A percentile compares a stretch with the other conserved stretches of the same genome.
phyloP scores from a whole-genome alignment of 2,797 vertebrate genomes.

The Danio kyathit region DNA sequence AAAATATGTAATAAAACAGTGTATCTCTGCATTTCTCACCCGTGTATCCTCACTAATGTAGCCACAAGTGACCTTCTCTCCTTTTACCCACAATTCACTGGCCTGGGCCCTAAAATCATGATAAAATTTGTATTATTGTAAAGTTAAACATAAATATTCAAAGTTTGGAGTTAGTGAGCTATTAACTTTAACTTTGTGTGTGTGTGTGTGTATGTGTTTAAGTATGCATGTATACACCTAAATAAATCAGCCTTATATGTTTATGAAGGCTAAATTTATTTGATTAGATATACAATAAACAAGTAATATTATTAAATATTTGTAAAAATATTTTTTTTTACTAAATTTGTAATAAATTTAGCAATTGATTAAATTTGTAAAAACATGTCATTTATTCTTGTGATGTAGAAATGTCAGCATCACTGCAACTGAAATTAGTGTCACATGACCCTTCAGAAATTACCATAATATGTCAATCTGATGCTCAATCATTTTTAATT shows the following conservation, averaged over 20 bases:
- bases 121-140: background rate
- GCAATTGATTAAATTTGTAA: background rate
- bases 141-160: background rate
- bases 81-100: slow-evolving; percentile 97
- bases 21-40: slow-evolving; percentile 75
- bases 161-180: background rate
- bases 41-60: slow-evolving; percentile 96
- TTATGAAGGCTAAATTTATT: too few relatives aligned
- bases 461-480: background rate
- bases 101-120: slow-evolving; percentile 87
- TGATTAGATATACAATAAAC: background rate
- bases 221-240: too few relatives aligned
- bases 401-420: background rate
- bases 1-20: background rate
- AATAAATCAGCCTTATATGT: too few relatives aligned
- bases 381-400: background rate
- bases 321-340: too few relatives aligned
- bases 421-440: background rate
- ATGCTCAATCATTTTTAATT: background rate
- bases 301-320: background rate
- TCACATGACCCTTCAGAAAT: background rate
- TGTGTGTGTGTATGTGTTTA: background rate
- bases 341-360: background rate
- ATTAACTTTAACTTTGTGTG: too few relatives aligned
- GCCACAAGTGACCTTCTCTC: slow-evolving; percentile 97